These are phyloP conservation scores for Spermophilus dauricus DNA, from an alignment of 2,113 vertebrate species.

Conservation along the genomic window DNA sequence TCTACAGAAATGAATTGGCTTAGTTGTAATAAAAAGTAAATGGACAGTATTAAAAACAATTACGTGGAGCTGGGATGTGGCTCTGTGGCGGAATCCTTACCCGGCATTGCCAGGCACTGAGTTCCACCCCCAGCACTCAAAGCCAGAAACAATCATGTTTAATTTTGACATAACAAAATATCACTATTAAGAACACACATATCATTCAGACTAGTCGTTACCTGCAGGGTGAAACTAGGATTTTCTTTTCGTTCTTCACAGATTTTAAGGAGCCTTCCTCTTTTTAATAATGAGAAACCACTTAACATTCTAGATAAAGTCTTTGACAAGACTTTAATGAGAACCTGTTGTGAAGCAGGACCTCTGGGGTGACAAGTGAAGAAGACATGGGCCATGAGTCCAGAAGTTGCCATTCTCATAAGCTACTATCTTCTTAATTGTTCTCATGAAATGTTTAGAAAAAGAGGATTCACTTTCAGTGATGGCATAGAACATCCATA, in stretches of 20 bases:
- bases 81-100: too few species aligned
- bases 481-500: background rate
- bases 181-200: background rate
- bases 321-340: background rate
- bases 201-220: constrained; percentile 27
- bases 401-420: background rate
- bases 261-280: background rate
- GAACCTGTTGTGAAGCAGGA: background rate
- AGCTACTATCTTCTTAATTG: background rate
- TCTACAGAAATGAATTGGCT: background rate
- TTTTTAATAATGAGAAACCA: constrained; percentile 53
- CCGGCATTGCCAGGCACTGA: too few species aligned
- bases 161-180: background rate
- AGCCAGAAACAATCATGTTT: constrained; percentile 32
- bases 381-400: background rate
- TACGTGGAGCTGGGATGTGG: background rate
- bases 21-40: background rate
- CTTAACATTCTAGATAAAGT: background rate
- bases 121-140: too few species aligned
- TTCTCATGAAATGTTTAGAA: background rate
- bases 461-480: background rate
- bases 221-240: background rate
- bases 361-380: background rate
- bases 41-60: constrained; percentile 39
- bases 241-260: background rate